Base-by-base conservation (phyloP, 2,888 invertebrate genomes). In the Alentia gelatinosa region DNA sequence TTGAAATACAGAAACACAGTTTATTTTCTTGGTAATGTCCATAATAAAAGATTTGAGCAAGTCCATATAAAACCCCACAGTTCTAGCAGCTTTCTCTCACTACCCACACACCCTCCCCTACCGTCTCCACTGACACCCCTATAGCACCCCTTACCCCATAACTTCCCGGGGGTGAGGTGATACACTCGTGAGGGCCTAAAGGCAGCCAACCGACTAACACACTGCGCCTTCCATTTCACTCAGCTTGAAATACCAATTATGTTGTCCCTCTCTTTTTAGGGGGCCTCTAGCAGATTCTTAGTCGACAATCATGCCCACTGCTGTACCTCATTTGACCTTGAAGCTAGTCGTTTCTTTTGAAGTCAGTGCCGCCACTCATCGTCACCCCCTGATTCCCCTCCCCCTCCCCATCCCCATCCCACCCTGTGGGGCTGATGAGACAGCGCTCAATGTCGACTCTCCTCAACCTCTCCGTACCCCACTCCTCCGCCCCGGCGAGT, bases 231-330 rank as follows among this genome's bases (percentile, higher is more conserved):
- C 12, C 68, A 68, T 68, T 68, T 68, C 68, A 68, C 26, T 15
- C 68, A 68, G 68, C 68, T 30, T 68, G 68, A 68, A 68, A 68
- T 68, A 68, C 68, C 68, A 68, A 68, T 68, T 68, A 68, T 68
- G 68, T 26, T 68, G 30, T 68, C 26, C 68, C 68, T 68, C 30
- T 68, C 30, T 68, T n/a, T n/a, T n/a, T n/a, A n/a, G n/a, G 56
- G 12, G 68, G 30, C 68, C 68, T 26, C 33, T 68, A 26, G 68
- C 68, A 3, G 68, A 68, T 68, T 68, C 33, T 26, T 12, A 26
- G 68, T 68, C 33, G 12, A 26, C 68, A 68, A 68, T 68, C 30
- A 68, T 30, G 68, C 68, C 68, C 68, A 30, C 33, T 30, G 68
- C 33, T 30, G 68, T 68, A 68, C 68, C 68, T 68, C 68, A 68